Base-by-base conservation (phyloP, 2,888 invertebrate genomes). In the Syrphus vitripennis region DNA sequence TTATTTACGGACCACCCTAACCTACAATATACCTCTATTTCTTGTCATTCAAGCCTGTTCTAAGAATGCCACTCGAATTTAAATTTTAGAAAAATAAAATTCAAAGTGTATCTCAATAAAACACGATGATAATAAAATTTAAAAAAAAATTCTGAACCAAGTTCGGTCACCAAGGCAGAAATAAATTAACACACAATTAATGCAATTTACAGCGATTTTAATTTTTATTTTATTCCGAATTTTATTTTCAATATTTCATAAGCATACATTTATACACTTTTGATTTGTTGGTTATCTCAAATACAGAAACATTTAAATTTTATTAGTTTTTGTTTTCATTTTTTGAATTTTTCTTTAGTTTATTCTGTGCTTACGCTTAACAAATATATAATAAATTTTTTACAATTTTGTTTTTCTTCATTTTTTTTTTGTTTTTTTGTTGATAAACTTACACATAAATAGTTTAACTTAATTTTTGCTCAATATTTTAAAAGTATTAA, bases 311-410 rank as follows among this genome's bases (percentile, higher is more conserved):
- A 82, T 63, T 67, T 37, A 77, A 57, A 19, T 53, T 67, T 57
- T 24, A 57, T 67, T 37, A 77, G 57, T n/a, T 53, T 67, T 57
- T 24, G 19, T 53, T 70, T 50, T 42, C 19, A 67, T 45, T 65
- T 12, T 34, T 19, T 29, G 29, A 29, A 31, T 69, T 69, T 69
- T n/a, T n/a, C n/a, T n/a, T 74, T 42, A 81, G 34, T 86, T 69
- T 42, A 61, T 61, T 67, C 72, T 71, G 72, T 77, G 80, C 72
- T 77, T 77, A 70, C 24, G 48, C 26, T 82, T 86, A 78, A 86
- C 81, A 86, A 77, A 81, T 81, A 81, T 77, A 63, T 77, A 84
- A 80, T 80, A 63, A 65, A n/a, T 50, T 50, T 53, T 83, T 80
- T 67, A 80, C 57, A 76, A 9, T 24, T 70, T 55, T 3, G 19